Evolutionary conservation across 2,797 vertebrate species (phyloP), one percentile per base, ranked within the genome.

Genomic region (Pipistrellus pygmaeus): DNA sequence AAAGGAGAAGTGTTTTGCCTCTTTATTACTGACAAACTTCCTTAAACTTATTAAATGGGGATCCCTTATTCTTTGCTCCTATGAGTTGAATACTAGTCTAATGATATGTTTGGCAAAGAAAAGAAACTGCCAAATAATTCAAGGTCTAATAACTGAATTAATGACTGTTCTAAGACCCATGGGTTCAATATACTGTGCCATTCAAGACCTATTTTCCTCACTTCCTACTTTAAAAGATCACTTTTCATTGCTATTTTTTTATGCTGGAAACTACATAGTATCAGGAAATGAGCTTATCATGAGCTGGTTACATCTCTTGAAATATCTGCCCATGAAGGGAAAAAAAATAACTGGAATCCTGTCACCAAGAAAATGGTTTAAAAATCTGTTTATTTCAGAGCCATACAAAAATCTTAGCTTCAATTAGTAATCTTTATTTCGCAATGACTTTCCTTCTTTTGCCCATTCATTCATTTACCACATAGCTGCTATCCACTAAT

Each of bases 281-380:
- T 97, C 96, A 96, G 94, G 84, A 96, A 96, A 96, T 95, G 88
- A 89, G 95, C 46, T 1, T 94, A 96, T 95, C 86, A 83, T 88
- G 96, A 97, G 55, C 92, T 94, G 91, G 97, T 96, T 88, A 96
- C 94, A 94, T 80, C 91, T 97, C 97, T 97, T 97, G 93, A 97
- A 97, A 96, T 98, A 93, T 51, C 75, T 98, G 89, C 90, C 97
- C 96, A 96, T 96, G 84, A 97, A 93, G 72, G 90, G 95, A 97
- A 98, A 95, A 95, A 69, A 97, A 96, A 96, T 76, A 92, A 97
- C 96, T 98, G 95, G 97, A 97, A 97, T 98, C 95, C 93, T 97
- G 96, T 97, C 97, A 97, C 97, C 97, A 97, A 97, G 95, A 96
- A 98, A 98, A 98, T 98, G 75, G 8, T 71, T 95, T 96, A 60